These are phyloP conservation scores for Steatocranus sp. DNA, from an alignment of 2,797 vertebrate genomes.

Conservation along the genomic window DNA sequence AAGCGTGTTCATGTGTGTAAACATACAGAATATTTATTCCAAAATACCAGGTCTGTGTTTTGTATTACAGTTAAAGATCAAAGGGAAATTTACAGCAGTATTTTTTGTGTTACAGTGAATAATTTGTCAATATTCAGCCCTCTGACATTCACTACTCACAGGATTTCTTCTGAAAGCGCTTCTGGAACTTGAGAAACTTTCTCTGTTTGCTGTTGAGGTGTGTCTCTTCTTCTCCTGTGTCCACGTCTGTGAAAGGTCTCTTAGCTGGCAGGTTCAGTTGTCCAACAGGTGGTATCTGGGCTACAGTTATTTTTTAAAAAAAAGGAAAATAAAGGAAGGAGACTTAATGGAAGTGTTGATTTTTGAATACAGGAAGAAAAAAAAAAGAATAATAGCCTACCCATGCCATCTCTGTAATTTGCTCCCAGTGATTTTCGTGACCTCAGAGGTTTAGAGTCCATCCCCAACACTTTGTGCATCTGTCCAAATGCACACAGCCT, in stretches of 20 bases:
- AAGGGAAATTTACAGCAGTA: background rate
- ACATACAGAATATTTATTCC: background rate
- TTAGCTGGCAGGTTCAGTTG: slow-evolving; percentile 80
- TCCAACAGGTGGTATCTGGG: slow-evolving; percentile 81
- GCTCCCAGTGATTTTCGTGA: slow-evolving; percentile 75
- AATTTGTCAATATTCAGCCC: background rate
- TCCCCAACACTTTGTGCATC: slow-evolving; percentile 92
- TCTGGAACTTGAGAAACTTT: slow-evolving; percentile 82
- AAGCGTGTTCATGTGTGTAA: background rate
- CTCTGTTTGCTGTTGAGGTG: slow-evolving; percentile 89
- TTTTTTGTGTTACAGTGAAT: background rate
- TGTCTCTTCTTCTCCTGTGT: slow-evolving; percentile 80
- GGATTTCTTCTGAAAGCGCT: slow-evolving; percentile 72
- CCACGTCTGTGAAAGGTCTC: slow-evolving; percentile 80
- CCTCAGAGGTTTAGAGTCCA: slow-evolving; percentile 85
- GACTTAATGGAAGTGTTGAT: background rate
- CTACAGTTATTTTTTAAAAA: slow-evolving; percentile 47
- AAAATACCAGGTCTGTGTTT: background rate
- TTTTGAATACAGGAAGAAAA: background rate
- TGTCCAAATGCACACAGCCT: slow-evolving; percentile 92
- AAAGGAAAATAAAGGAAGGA: background rate
- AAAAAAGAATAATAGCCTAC: slow-evolving; percentile 45
- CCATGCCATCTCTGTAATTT: slow-evolving; percentile 44
- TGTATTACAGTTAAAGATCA: background rate
- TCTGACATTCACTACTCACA: slow-evolving; percentile 41